Base-by-base conservation (phyloP, 2,888 invertebrate genomes). In the Merodon equestris region DNA sequence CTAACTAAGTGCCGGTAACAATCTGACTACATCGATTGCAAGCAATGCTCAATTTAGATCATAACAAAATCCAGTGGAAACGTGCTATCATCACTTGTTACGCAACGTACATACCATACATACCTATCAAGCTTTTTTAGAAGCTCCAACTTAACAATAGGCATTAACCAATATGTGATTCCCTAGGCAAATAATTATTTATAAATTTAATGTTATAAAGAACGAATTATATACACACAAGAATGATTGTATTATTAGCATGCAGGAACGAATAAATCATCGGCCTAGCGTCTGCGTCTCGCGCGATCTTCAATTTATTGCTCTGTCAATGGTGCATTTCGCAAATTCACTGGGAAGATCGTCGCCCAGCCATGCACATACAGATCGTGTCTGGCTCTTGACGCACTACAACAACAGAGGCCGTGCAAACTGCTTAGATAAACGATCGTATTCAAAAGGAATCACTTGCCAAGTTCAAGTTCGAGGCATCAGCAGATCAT, bases 391-490 rank as follows among this genome's bases (percentile, higher is more conserved):
- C 27, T 27, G 27, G 27, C 27, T 4, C 27, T 27, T 27, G 27
- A 9, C 40, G 3, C 40, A 27, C 13, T 27, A 57, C 47, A 40
- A 42, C 44, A 45, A 45, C 36, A 50, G 17, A 44, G 14, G 12
- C 36, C 42, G 27, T 27, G 7, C 3, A 27, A 7, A 4, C 27
- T 27, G 44, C 17, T 19, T 58, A 53, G 14, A 67, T 27, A 27
- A 4, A 27, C 27, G 27, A 4, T 27, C 27, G 27, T 66, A 60
- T 54, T 64, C 47, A 54, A 68, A 74, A 45, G 67, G 60, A 70
- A 60, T 40, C 51, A 38, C 15, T 66, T 67, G 75, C 70, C 87
- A 87, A 86, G 86, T 86, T 86, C 87, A 87, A 86, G 87, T 86
- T 87, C 87, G 85, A 67, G 85, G 84, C 50, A 77, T 27, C 27